These are phyloP conservation scores for Chloroceryle aenea DNA, from an alignment of 2,113 vertebrate genomes.

Conservation along the genomic window DNA sequence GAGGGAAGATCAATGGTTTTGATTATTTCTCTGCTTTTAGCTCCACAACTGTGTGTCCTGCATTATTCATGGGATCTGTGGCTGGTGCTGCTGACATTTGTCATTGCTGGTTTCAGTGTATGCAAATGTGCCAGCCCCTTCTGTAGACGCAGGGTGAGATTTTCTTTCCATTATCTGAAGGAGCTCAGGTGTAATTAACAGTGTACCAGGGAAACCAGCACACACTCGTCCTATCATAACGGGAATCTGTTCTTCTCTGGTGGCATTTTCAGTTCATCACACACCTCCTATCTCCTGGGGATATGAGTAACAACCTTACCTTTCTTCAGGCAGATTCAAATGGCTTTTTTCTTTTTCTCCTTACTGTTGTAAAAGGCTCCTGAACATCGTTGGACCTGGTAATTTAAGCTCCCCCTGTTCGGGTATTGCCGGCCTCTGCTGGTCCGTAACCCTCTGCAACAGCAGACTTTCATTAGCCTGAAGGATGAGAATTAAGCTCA, in stretches of 20 bases:
- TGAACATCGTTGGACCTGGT: neutral
- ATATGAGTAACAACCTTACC: slow-evolving; percentile 5
- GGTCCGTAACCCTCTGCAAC: neutral
- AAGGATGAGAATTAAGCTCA: neutral
- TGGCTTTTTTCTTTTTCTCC: neutral
- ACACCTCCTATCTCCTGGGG: neutral
- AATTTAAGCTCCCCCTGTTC: neutral
- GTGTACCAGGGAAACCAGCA: neutral
- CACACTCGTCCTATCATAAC: slow-evolving; percentile 4
- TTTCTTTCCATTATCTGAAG: neutral
- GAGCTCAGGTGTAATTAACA: slow-evolving; percentile 41
- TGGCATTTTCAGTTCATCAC: slow-evolving; percentile 36
- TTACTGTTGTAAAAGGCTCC: neutral
- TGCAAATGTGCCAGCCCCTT: slow-evolving; percentile 22
- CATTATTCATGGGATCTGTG: slow-evolving; percentile 44
- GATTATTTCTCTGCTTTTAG: slow-evolving; percentile 34
- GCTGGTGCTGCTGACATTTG: slow-evolving; percentile 38
- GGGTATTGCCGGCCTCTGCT: slow-evolving; percentile 13
- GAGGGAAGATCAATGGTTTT: neutral
- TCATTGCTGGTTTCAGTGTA: slow-evolving; percentile 33
- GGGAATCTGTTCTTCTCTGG: slow-evolving; percentile 27
- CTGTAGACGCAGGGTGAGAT: neutral
- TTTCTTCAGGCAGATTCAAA: slow-evolving; percentile 4
- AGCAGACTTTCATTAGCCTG: slow-evolving; percentile 8
- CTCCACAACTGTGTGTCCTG: neutral